Evolutionary conservation across 2,888 invertebrate genomes (phyloP), one percentile per base, ranked within the genome.

Genomic region (Kryphioiulus occultus): DNA sequence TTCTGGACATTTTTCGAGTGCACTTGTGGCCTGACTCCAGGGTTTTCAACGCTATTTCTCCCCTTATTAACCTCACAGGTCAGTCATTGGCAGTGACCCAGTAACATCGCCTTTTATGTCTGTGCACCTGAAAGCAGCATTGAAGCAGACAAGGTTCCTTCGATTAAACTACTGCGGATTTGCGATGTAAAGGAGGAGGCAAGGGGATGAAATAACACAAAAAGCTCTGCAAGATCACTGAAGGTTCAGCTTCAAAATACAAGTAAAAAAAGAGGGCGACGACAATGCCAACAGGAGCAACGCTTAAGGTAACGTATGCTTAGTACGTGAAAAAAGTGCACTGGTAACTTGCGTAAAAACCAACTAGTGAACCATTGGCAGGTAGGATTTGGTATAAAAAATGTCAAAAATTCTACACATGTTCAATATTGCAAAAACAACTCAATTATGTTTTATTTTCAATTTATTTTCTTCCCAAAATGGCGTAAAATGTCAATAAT

Each of bases 21-120:
- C 68, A 68, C 68, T 68, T 68, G 12, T n/a, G 68, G 26, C 26
- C 10, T 26, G 26, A 26, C 26, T n/a, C 26, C 12, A 26, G 26
- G 68, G 68, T 26, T 26, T 68, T n/a, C 59, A 59, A 9, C 59
- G 59, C 59, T 7, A 22, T 59, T 59, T 22, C 26, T 26, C 68
- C 68, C n/a, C 68, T 68, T 68, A 68, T 68, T 68, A 68, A 68
- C 68, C 68, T 26, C 68, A 59, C 68, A 10, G 68, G 68, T 68
- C 68, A 68, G 68, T 68, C 68, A 68, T 68, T 68, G 68, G 68
- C 68, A 68, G 26, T 68, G 68, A 68, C 68, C 68, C 68, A 68
- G 68, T 68, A 68, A 68, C 68, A 68, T 68, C 26, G 68, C 10
- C 68, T 68, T 68, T 68, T 68, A 68, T 68, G 68, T 68, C 10